Conservation (phyloP, 1,140 invertebrate species). For the Phthorimaea operculella region DNA sequence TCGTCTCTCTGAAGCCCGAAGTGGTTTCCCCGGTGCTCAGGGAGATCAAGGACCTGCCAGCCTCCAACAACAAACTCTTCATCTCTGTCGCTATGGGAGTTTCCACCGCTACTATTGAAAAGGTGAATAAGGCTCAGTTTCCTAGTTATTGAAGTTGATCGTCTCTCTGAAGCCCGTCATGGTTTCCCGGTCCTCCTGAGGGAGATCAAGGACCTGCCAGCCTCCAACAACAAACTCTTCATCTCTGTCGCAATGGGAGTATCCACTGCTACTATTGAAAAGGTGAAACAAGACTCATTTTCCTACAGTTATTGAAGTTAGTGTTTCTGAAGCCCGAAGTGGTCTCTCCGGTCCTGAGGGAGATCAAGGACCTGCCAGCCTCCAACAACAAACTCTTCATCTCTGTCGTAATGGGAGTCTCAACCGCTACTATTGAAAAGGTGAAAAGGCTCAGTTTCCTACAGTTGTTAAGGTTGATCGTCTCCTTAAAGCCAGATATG, state of each 20-base stretch:
- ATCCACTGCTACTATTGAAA: conserved; percentile 81
- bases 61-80: conserved; percentile 79
- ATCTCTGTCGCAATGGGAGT: conserved; percentile 95
- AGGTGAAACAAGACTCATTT: too few relatives aligned
- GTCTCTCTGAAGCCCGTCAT: conserved; percentile 93
- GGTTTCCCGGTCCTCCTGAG: conserved; percentile 79
- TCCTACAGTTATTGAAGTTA: too few relatives aligned
- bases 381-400: conserved; percentile 82
- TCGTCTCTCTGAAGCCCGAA: conserved; percentile 93
- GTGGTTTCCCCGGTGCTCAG: conserved; percentile 81
- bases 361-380: conserved; percentile 72
- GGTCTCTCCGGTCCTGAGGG: conserved; percentile 79
- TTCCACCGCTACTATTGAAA: conserved; percentile 81
- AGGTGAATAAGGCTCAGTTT: too few relatives aligned
- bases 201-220: conserved; percentile 74
- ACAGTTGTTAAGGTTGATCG: too few relatives aligned
- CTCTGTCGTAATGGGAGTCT: conserved; percentile 94
- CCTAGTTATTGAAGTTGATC: too few relatives aligned
- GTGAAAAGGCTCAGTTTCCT: too few relatives aligned
- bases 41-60: conserved; percentile 74
- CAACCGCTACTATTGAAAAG: conserved; percentile 82
- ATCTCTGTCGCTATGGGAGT: conserved; percentile 95
- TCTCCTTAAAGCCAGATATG: too few relatives aligned
- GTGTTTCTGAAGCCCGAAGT: conserved; percentile 95
- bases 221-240: conserved; percentile 79